Evolutionary conservation across 2,888 invertebrate species (phyloP).

Genomic region (Odontothrips loti): DNA sequence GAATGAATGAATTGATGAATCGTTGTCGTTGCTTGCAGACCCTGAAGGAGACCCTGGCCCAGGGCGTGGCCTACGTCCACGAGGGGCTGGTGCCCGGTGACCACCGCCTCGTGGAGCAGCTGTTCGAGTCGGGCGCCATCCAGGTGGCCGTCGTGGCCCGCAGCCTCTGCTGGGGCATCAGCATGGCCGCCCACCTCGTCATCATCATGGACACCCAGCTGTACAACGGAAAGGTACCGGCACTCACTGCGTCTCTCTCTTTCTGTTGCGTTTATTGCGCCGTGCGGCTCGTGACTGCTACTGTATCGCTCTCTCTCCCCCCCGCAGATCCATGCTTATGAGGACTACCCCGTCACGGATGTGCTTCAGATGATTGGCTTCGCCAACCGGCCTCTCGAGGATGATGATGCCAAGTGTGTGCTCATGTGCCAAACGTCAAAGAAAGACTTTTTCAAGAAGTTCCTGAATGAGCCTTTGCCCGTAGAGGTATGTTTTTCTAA

Average conservation of each 20-base stretch:
- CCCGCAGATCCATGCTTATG: constrained; percentile 68
- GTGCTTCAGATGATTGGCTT: constrained; percentile 97
- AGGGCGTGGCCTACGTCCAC: constrained; percentile 96
- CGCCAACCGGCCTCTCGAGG: constrained; percentile 87
- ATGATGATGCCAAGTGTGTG: constrained; percentile 91
- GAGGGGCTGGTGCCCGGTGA: constrained; percentile 86
- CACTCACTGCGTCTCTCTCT: constrained; percentile 36
- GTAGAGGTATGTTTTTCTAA: constrained; percentile 66
- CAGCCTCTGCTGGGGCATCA: constrained; percentile 89
- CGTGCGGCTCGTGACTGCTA: not conserved
- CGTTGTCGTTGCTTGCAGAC: too few species aligned
- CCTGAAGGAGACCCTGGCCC: constrained; percentile 83
- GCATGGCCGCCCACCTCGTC: constrained; percentile 87
- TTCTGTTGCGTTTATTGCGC: not conserved
- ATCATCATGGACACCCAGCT: constrained; percentile 95
- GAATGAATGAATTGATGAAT: too few species aligned
- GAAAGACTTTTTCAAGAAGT: constrained; percentile 97
- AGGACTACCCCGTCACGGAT: constrained; percentile 96
- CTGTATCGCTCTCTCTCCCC: not conserved
- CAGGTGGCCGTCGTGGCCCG: constrained; percentile 89
- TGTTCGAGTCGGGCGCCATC: constrained; percentile 89
- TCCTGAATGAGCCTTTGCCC: constrained; percentile 93
- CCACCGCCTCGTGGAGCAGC: constrained; percentile 83
- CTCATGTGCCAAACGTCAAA: constrained; percentile 96
- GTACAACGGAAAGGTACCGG: constrained; percentile 69